Conservation (phyloP, 2,797 vertebrate genomes). For the Otus scops region DNA sequence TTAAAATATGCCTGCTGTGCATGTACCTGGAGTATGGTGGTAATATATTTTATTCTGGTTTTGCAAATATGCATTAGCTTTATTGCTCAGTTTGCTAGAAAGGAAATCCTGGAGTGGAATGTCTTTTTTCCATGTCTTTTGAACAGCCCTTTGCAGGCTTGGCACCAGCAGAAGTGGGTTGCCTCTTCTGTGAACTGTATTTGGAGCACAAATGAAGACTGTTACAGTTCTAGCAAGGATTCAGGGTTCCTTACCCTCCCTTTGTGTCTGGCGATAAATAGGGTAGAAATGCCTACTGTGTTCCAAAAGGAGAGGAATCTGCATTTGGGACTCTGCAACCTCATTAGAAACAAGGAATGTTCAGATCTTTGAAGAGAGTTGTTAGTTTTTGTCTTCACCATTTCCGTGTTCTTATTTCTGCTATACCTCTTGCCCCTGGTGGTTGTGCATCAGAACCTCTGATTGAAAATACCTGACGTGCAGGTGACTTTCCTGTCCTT, state of each 20-base stretch:
- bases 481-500: neutral
- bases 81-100: neutral
- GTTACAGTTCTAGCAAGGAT: neutral
- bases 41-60: neutral
- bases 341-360: neutral
- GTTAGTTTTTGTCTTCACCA: neutral
- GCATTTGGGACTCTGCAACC: neutral
- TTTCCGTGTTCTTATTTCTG: neutral
- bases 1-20: neutral
- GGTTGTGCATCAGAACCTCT: neutral
- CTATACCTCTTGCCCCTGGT: neutral
- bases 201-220: neutral
- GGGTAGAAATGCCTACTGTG: neutral
- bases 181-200: neutral
- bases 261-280: neutral
- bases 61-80: neutral
- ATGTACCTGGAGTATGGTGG: neutral
- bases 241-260: neutral
- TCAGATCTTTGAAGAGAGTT: neutral
- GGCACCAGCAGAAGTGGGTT: neutral
- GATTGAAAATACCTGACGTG: neutral
- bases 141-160: neutral
- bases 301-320: neutral
- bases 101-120: neutral
- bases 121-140: neutral